Percentiles rank a stretch among this genome's conserved stretches.
These are phyloP conservation scores for Perca schrenkii DNA, from an alignment of 2,113 vertebrate genomes.

Conservation along the genomic window DNA sequence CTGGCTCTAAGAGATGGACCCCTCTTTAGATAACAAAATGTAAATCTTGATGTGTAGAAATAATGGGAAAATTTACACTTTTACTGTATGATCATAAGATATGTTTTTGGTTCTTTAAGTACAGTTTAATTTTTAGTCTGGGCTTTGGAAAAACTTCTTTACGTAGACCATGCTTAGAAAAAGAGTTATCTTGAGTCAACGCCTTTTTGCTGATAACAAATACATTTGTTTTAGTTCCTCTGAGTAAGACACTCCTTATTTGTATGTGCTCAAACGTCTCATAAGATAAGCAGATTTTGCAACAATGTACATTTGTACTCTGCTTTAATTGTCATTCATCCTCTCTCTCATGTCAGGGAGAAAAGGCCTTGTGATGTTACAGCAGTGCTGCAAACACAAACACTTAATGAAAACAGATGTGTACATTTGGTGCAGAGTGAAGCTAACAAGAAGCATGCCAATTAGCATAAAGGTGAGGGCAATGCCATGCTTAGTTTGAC, in stretches of 20 bases:
- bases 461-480: conserved; percentile 15
- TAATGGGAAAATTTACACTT: background rate
- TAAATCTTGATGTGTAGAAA: too few species aligned
- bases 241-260: conserved; percentile 1
- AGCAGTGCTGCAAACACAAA: conserved; percentile 31
- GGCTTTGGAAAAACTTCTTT: background rate
- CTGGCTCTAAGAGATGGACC: too few species aligned
- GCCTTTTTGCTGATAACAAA: conserved; percentile 12
- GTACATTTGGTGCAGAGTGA: conserved; percentile 18
- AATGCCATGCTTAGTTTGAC: conserved; percentile 38
- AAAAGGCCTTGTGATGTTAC: background rate
- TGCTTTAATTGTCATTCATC: conserved; percentile 17
- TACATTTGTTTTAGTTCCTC: conserved; percentile 7
- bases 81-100: background rate
- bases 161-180: background rate
- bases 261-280: background rate
- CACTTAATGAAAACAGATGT: conserved; percentile 20
- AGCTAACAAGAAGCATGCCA: conserved; percentile 20
- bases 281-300: conserved; percentile 15
- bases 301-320: conserved; percentile 2
- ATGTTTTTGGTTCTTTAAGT: background rate
- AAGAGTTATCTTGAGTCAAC: background rate
- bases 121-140: conserved; percentile 13
- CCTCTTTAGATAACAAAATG: too few species aligned
- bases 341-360: background rate